Conservation (phyloP, 92 coral and sea anemone species). For the Micromussa lordhowensis region DNA sequence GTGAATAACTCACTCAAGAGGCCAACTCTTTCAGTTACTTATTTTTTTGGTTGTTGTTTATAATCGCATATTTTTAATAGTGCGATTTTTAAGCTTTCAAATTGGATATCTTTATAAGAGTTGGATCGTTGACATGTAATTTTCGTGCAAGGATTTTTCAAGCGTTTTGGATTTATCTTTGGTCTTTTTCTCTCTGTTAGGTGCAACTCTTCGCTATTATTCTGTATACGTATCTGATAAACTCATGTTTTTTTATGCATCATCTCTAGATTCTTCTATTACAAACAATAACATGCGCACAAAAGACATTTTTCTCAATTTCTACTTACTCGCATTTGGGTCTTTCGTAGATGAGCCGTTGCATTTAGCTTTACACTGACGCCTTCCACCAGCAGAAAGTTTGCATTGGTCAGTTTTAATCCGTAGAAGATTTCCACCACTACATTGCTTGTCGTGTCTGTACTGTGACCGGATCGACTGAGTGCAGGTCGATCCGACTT, state of each 20-base stretch:
- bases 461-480: background rate
- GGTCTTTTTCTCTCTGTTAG: too few species aligned
- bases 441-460: background rate
- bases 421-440: background rate
- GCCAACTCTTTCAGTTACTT: too few species aligned
- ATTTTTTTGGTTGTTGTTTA: too few species aligned
- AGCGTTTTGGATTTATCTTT: background rate
- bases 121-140: too few species aligned
- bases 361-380: background rate
- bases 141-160: background rate
- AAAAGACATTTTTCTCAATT: background rate
- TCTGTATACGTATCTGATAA: background rate
- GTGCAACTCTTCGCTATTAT: background rate
- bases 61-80: too few species aligned
- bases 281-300: background rate
- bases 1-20: too few species aligned
- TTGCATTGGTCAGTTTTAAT: background rate
- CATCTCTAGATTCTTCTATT: too few species aligned
- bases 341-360: background rate
- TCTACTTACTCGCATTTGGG: background rate
- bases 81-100: too few species aligned
- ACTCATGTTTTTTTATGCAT: too few species aligned
- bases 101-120: too few species aligned
- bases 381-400: background rate
- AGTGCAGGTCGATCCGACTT: background rate